Base-by-base conservation (phyloP, 2,888 invertebrate genomes). In the Campopleginae sp. region DNA sequence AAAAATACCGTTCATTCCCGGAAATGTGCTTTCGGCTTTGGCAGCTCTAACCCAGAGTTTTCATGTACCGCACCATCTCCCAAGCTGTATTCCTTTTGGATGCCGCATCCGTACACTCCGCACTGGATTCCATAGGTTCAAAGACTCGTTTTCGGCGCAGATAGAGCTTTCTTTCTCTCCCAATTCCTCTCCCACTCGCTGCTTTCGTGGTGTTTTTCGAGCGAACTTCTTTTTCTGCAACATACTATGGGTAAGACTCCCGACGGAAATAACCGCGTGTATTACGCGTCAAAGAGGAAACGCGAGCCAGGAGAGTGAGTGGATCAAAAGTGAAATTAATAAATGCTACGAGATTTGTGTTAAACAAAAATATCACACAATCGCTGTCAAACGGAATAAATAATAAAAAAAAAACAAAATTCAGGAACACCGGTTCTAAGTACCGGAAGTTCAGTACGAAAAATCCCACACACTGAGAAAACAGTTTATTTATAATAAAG, bases 1-100 rank as follows among this genome's bases (percentile, higher is more conserved):
- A 31, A 38, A 80, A 80, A 79, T 75, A 74, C 74, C 68, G 74
- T 68, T 79, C 68, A 79, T 79, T 79, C 54, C 72, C 63, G 82
- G 85, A 79, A 85, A 82, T 76, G 82, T 76, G 65, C 66, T 79
- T 51, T 46, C 33, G 75, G 46, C 58, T 66, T 58, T 61, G 51
- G 48, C 17, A 58, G 66, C 68, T 46, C 46, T 79, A 70, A 74
- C 75, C 68, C 51, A 44, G 76, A 82, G 71, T 71, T 81, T 79
- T 71, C 75, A 71, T 66, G 19, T 17, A 23, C 80, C 58, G n/a
- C n/a, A 48, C n/a, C 66, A 44, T 5, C 58, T 74, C 66, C 27
- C 63, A 63, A 72, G 72, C 51, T 72, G 51, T 72, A 65, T 44
- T 54, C 48, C 48, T 78, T 19, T 70, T 66, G 46, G 23, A 51